Evolutionary conservation across 2,797 vertebrate genomes (phyloP).

Genomic region (Limosa lapponica): DNA sequence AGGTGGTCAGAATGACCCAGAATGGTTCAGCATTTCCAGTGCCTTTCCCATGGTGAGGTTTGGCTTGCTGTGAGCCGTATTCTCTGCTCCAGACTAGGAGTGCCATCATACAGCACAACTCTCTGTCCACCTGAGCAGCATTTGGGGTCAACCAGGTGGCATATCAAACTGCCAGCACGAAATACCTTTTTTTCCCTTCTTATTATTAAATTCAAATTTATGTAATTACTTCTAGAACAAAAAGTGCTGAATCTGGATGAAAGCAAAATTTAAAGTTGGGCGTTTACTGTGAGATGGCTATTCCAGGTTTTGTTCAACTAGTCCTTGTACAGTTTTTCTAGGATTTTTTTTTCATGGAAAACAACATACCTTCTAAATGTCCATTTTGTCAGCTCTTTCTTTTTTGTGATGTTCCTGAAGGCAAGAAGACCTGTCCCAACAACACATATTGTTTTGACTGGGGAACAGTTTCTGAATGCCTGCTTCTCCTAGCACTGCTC

Average conservation of each 20-base stretch:
- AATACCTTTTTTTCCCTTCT: rapidly evolving
- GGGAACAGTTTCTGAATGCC: background rate
- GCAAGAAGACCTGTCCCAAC: background rate
- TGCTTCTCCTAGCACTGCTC: background rate
- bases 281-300: background rate
- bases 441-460: background rate
- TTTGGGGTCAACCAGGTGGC: background rate
- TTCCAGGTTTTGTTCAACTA: background rate
- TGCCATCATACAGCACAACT: background rate
- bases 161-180: background rate
- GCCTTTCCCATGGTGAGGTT: background rate
- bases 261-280: background rate
- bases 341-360: background rate
- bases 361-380: background rate
- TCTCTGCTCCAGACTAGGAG: background rate
- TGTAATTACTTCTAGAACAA: background rate
- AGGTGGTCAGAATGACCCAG: background rate
- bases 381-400: background rate
- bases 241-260: background rate
- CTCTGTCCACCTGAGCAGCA: background rate
- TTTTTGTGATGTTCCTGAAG: background rate
- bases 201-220: background rate
- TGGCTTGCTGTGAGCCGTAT: rapidly evolving
- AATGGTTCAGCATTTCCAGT: background rate
- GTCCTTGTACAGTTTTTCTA: background rate